Base-by-base conservation (phyloP, 2,888 invertebrate species). In the Lamellibrachia satsuma region DNA sequence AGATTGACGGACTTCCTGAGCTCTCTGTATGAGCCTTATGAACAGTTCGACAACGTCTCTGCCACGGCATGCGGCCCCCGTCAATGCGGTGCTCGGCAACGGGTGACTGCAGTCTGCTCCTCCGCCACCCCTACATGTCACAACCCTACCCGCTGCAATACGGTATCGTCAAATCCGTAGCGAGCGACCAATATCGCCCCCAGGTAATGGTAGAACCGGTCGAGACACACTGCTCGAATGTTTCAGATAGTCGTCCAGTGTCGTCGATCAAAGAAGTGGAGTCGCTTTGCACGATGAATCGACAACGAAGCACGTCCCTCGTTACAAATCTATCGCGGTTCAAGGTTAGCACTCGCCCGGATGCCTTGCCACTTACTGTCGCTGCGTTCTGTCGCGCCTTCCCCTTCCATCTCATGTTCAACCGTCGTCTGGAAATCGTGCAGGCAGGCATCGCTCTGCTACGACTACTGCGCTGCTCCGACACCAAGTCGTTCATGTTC, bases 341-440 rank as follows among this genome's bases (percentile, higher is more conserved):
- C 75, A 75, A 75, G 75, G 75, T 22, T 15, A 75, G 75, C 75
- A 75, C 93, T 15, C 93, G 90, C 51, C 91, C 93, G 3, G 55
- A 22, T n/a, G 91, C 92, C 52, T 75, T 92, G 6, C 75, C 93
- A 8, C 90, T 92, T 6, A 75, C 22, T 60, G 92, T 93, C 22
- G 60, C 27, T 2, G 92, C 92, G n/a, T 93, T 95, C 91, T 94
- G 94, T 27, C 90, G 93, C 90, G 94, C 94, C 1, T 95, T 95
- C 93, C 95, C 95, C 0, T 95, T 95, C 93, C 95, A 95, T 93
- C 55, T 95, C 15, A 93, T 95, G 60, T 94, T 95, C 92, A 93
- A 94, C 91, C 52, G 93, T 22, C 75, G 92, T 39, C 90, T 94
- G 27, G 93, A 93, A 60, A 93, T 94, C 90, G 90, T 93, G 9